Conservation (phyloP, 2,888 invertebrate species). For the Aporophyla nigra region DNA sequence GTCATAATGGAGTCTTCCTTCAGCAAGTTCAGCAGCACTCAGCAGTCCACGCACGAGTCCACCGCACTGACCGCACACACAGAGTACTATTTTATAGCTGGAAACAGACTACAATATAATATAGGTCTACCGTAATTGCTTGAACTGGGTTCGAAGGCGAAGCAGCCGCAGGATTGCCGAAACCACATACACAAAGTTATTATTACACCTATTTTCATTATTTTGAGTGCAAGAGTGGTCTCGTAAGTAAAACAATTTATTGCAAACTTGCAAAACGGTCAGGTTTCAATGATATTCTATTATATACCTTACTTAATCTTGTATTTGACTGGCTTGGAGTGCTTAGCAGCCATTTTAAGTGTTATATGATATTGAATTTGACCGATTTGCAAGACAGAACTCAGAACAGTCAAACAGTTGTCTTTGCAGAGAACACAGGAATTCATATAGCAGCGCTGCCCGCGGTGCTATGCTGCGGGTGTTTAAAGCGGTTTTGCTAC, state of each 20-base stretch:
- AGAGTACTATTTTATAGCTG: too few species aligned
- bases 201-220: slow-evolving; percentile 10
- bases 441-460: slow-evolving; percentile 66
- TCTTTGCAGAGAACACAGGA: slow-evolving; percentile 74
- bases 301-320: neutral
- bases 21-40: too few species aligned
- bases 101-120: too few species aligned
- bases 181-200: slow-evolving; percentile 13
- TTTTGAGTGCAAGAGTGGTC: slow-evolving; percentile 56
- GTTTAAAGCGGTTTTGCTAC: slow-evolving; percentile 79
- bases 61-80: too few species aligned
- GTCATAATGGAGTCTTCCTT: too few species aligned
- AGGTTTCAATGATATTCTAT: slow-evolving; percentile 42
- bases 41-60: too few species aligned
- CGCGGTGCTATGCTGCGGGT: slow-evolving; percentile 68
- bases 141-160: too few species aligned
- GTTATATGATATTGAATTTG: slow-evolving; percentile 35
- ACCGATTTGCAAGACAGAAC: slow-evolving; percentile 67
- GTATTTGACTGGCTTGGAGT: neutral
- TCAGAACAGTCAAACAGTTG: slow-evolving; percentile 57
- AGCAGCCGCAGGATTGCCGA: slow-evolving; percentile 22
- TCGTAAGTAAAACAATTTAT: slow-evolving; percentile 70
- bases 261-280: slow-evolving; percentile 71
- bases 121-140: too few species aligned
- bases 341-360: neutral